phyloP scores from a whole-genome alignment of 2,888 invertebrate genomes.

The Pollenia labialis region DNA sequence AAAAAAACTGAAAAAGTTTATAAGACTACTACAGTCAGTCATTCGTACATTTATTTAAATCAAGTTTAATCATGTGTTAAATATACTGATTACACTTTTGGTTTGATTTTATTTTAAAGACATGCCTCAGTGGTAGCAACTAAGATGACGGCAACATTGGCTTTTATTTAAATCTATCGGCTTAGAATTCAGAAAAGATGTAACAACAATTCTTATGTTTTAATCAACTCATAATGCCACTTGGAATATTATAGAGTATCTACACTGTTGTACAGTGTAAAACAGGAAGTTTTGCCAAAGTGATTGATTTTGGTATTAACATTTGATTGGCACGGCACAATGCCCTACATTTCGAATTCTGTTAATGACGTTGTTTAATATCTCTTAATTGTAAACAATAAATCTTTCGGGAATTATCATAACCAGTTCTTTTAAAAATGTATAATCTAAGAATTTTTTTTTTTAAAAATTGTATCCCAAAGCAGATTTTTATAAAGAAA shows the following conservation, averaged over 20 bases:
- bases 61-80: no score
- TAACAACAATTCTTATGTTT: no score
- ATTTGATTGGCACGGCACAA: slow-evolving; percentile 51
- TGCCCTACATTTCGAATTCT: slow-evolving; percentile 52
- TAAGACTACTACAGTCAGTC: background rate
- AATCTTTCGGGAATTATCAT: background rate
- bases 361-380: background rate
- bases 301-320: slow-evolving; percentile 41
- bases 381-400: background rate
- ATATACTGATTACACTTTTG: no score
- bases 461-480: no score
- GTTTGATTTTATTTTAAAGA: no score
- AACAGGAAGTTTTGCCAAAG: slow-evolving; percentile 5
- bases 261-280: background rate
- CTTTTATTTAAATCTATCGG: background rate
- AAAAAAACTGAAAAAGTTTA: slow-evolving; percentile 4
- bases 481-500: no score
- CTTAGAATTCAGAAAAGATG: no score
- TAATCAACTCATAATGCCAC: background rate
- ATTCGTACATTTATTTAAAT: no score
- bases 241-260: background rate
- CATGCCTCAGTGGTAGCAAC: no score
- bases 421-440: background rate
- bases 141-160: no score
- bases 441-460: no score